Evolutionary conservation across 2,888 invertebrate genomes (phyloP).

Genomic region (Lomographa bimaculata): DNA sequence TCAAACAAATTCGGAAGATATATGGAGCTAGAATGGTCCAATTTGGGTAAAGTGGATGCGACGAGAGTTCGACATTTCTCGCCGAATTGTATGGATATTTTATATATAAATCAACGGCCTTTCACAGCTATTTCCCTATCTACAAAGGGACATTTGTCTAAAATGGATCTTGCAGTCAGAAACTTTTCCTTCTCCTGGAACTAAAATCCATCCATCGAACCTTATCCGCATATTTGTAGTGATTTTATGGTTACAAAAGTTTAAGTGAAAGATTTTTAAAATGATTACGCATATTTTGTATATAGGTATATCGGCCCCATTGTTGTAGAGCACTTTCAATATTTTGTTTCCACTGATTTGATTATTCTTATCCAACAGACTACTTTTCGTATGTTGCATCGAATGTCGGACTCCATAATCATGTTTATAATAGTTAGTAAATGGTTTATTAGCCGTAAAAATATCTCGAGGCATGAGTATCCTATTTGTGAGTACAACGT

Average conservation of each 20-base stretch:
- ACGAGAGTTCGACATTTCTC: constrained; percentile 72
- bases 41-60: constrained; percentile 77
- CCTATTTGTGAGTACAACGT: constrained; percentile 9
- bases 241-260: no score
- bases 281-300: no score
- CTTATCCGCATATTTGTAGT: no score
- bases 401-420: constrained; percentile 41
- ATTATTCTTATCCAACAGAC: no score
- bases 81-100: constrained; percentile 79
- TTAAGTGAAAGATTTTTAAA: no score
- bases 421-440: constrained; percentile 64
- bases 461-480: no score
- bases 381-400: constrained; percentile 13
- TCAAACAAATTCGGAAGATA: constrained; percentile 76
- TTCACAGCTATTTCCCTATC: constrained; percentile 70
- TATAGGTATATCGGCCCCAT: no score
- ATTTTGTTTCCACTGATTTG: no score
- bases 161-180: constrained; percentile 55
- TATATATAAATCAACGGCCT: constrained; percentile 77
- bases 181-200: constrained; percentile 58
- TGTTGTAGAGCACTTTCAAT: no score
- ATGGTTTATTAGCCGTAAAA: constrained; percentile 40
- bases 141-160: constrained; percentile 75
- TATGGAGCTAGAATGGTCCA: constrained; percentile 75
- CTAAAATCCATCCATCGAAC: constrained; percentile 30